phyloP scores from a whole-genome alignment of 1,140 invertebrate genomes.

The Agrypnia vestita region DNA sequence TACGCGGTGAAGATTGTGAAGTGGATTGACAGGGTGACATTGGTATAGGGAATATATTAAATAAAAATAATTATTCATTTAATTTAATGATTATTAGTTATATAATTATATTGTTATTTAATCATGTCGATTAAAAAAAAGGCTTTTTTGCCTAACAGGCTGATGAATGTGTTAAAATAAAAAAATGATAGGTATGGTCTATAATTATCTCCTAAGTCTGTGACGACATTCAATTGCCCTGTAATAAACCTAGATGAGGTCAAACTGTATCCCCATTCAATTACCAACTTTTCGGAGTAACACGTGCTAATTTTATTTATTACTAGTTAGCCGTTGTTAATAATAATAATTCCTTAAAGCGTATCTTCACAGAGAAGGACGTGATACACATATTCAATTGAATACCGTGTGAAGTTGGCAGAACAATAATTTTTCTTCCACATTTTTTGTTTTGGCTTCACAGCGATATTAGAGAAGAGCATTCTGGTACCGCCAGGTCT shows the following conservation, averaged over 20 bases:
- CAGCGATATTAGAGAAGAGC: constrained; percentile 28
- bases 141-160: no score
- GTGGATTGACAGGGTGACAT: no score
- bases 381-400: constrained; percentile 34
- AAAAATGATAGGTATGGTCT: no score
- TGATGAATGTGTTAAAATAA: no score
- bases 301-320: not conserved
- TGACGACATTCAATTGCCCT: not conserved
- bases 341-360: not conserved
- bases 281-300: not conserved
- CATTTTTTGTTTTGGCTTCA: constrained; percentile 2
- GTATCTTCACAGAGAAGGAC: not conserved
- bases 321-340: not conserved
- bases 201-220: no score
- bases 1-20: no score
- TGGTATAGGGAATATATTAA: no score
- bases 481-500: constrained; percentile 4
- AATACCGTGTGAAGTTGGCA: constrained; percentile 39
- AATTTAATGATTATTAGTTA: no score
- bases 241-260: not conserved
- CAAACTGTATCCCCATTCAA: not conserved
- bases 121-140: no score
- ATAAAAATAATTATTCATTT: no score
- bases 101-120: no score
- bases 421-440: not conserved